A percentile compares a stretch with the other conserved stretches of the same genome.
phyloP scores from a whole-genome alignment of 2,888 invertebrate species.

The Hecatera dysodea region DNA sequence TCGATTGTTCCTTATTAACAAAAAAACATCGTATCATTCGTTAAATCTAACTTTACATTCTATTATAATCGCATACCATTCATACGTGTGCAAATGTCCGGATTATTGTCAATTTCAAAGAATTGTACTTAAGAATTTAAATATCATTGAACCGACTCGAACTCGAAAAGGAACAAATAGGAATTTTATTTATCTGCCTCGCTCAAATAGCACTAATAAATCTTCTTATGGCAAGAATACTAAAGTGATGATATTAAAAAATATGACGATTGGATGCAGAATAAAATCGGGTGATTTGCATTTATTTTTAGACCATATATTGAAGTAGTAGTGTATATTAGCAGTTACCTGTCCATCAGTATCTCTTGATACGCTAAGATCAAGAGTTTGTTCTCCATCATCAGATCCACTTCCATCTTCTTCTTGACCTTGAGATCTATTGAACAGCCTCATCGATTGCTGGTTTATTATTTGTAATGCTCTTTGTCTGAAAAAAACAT shows the following conservation, averaged over 20 bases:
- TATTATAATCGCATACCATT: conserved; percentile 66
- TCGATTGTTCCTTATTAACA: conserved; percentile 85
- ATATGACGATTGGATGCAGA: conserved; percentile 31
- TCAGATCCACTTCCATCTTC: conserved; percentile 89
- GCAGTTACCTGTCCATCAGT: conserved; percentile 86
- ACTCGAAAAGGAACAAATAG: conserved; percentile 54
- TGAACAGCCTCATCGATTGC: conserved; percentile 87
- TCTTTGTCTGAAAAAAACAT: conserved; percentile 81
- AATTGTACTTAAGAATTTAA: conserved; percentile 60
- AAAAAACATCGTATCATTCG: conserved; percentile 62
- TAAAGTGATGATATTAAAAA: conserved; percentile 51
- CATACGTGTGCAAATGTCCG: conserved; percentile 59
- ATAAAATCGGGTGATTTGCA: conserved; percentile 43
- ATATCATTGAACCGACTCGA: conserved; percentile 57
- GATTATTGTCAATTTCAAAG: conserved; percentile 65
- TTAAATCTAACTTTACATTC: conserved; percentile 66
- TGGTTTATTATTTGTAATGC: conserved; percentile 88
- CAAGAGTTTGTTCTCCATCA: conserved; percentile 89
- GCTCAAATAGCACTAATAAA: conserved; percentile 40
- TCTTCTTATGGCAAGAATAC: conserved; percentile 41
- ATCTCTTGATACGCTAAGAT: conserved; percentile 88
- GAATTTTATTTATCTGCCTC: conserved; percentile 49
- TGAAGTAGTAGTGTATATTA: conserved; percentile 24
- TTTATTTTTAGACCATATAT: conserved; percentile 27
- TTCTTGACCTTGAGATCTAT: conserved; percentile 83